These are phyloP conservation scores for Reticulitermes speratus DNA, from an alignment of 1,140 invertebrate species.

Conservation along the genomic window DNA sequence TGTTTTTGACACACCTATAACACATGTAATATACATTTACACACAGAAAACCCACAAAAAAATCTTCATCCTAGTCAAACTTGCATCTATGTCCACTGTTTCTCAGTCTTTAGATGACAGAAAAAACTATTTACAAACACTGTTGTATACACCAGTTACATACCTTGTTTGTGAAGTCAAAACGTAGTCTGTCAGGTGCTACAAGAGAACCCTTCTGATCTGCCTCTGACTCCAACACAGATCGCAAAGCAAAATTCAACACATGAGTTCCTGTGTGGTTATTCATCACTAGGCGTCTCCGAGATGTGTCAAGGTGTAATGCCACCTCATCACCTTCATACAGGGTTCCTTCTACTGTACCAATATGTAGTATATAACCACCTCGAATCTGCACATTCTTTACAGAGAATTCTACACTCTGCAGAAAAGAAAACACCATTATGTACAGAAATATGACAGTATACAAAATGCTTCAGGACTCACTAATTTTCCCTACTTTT, in stretches of 20 bases:
- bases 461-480: no score
- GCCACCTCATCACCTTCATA: constrained; percentile 84
- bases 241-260: constrained; percentile 90
- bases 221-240: constrained; percentile 84
- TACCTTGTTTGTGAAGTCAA: constrained; percentile 96
- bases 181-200: constrained; percentile 91
- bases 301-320: constrained; percentile 78
- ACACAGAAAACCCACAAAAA: no score
- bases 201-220: constrained; percentile 99
- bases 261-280: constrained; percentile 99
- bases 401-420: constrained; percentile 86
- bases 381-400: constrained; percentile 95
- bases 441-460: not conserved
- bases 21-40: no score
- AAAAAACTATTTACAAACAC: no score
- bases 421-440: constrained; percentile 37
- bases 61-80: no score
- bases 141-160: not conserved
- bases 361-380: constrained; percentile 94
- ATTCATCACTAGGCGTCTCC: constrained; percentile 90
- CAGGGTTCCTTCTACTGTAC: constrained; percentile 80
- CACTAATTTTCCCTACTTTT: no score
- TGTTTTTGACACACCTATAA: no score
- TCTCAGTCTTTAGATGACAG: no score
- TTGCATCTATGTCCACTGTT: no score